Evolutionary conservation across 2,888 invertebrate genomes (phyloP).

Genomic region (Tenodera sinensis): DNA sequence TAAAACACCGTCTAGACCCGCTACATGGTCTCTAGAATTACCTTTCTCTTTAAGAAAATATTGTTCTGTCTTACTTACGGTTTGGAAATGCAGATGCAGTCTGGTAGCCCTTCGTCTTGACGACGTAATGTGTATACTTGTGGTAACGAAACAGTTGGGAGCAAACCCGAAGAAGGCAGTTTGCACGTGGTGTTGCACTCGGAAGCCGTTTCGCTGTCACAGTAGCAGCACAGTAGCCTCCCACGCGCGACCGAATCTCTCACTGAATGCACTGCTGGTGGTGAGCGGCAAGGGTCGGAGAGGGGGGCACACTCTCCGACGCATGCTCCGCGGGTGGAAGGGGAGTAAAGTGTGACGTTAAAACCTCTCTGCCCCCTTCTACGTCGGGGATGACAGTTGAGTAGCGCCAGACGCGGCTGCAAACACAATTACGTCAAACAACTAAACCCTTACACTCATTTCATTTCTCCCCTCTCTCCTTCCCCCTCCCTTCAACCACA

Average conservation of each 20-base stretch:
- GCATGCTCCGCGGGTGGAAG: constrained; percentile 27
- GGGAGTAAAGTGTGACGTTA: constrained; percentile 17
- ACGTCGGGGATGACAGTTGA: background rate
- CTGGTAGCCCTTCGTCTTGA: background rate
- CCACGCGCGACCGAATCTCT: background rate
- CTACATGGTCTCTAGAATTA: too few species aligned
- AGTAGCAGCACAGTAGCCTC: background rate
- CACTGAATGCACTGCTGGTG: background rate
- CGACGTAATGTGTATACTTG: background rate
- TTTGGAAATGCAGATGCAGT: background rate
- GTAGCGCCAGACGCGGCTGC: background rate
- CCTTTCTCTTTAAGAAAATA: too few species aligned
- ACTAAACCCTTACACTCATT: constrained; percentile 19
- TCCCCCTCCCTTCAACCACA: background rate
- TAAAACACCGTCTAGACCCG: too few species aligned
- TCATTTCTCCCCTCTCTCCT: background rate
- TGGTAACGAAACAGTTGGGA: background rate
- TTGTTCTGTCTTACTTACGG: background rate
- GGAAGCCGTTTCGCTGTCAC: background rate
- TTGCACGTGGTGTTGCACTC: background rate
- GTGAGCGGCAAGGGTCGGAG: background rate
- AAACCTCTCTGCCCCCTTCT: background rate
- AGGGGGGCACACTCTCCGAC: constrained; percentile 18
- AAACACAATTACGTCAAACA: constrained; percentile 24
- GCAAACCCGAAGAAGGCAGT: background rate